Percentiles rank a stretch among this genome's conserved stretches.
These are phyloP conservation scores for Tapirus indicus DNA, from an alignment of 2,797 vertebrate genomes.

Conservation along the genomic window DNA sequence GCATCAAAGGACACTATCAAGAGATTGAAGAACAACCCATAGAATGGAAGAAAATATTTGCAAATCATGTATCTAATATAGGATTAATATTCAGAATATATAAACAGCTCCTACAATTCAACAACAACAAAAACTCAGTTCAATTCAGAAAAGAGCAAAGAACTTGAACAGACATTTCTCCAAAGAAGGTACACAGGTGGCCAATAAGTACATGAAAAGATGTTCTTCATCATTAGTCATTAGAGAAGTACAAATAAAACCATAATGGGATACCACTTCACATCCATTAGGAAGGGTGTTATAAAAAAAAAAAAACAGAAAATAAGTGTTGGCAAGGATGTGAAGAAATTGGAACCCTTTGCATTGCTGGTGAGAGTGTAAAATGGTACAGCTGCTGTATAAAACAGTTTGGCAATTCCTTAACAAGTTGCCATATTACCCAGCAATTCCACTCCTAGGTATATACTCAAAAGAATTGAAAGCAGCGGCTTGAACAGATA, in stretches of 20 bases:
- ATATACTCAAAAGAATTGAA: background rate
- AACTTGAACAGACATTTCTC: background rate
- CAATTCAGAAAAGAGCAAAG: background rate
- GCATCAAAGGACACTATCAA: background rate
- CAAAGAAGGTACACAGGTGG: background rate
- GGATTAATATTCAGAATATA: background rate
- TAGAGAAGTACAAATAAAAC: background rate
- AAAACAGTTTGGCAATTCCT: background rate
- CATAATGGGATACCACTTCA: background rate
- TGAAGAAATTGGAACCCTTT: background rate
- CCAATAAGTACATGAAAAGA: background rate
- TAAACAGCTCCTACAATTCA: background rate
- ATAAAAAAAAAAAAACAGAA: background rate
- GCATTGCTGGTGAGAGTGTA: background rate
- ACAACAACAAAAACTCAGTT: background rate
- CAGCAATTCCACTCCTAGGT: background rate
- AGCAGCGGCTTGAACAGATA: background rate
- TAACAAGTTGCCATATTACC: background rate
- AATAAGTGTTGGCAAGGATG: background rate
- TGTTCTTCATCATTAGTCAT: background rate
- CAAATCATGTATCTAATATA: background rate
- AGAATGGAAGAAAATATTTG: background rate
- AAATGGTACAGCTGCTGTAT: background rate
- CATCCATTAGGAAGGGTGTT: background rate
- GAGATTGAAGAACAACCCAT: background rate